Percentiles rank a stretch among this genome's conserved stretches.
phyloP scores from a whole-genome alignment of 1,140 invertebrate genomes.

The Euwallacea similis region DNA sequence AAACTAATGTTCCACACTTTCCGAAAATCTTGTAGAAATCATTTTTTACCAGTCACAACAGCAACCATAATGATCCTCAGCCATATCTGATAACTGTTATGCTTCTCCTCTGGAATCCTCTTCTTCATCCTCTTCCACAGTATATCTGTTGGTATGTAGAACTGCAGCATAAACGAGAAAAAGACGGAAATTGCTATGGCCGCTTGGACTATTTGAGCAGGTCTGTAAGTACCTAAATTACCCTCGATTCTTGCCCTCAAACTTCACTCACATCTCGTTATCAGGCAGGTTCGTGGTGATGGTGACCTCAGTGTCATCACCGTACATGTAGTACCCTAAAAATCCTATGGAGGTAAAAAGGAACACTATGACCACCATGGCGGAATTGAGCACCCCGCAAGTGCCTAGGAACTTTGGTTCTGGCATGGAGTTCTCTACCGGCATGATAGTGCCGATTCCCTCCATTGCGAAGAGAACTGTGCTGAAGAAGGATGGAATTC shows the following conservation, averaged over 20 bases:
- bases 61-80: constrained; percentile 61
- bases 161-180: constrained; percentile 87
- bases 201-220: constrained; percentile 76
- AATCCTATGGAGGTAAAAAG: constrained; percentile 79
- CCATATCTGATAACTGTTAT: constrained; percentile 67
- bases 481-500: constrained; percentile 59
- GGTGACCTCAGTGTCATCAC: constrained; percentile 37
- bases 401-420: constrained; percentile 72
- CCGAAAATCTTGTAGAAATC: background rate
- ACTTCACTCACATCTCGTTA: constrained; percentile 34
- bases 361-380: constrained; percentile 74
- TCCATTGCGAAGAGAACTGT: constrained; percentile 82
- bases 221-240: constrained; percentile 51
- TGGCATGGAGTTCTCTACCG: constrained; percentile 87
- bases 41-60: constrained; percentile 59
- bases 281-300: constrained; percentile 42
- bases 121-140: constrained; percentile 61
- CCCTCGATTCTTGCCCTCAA: too few relatives aligned
- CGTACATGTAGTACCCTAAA: constrained; percentile 71
- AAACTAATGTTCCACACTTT: too few relatives aligned
- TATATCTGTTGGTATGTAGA: constrained; percentile 83
- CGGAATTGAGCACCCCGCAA: constrained; percentile 77
- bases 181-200: constrained; percentile 85
- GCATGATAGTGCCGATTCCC: constrained; percentile 77
- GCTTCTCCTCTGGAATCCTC: constrained; percentile 57